phyloP scores from a whole-genome alignment of 1,140 invertebrate species.

The Heliconius himera region DNA sequence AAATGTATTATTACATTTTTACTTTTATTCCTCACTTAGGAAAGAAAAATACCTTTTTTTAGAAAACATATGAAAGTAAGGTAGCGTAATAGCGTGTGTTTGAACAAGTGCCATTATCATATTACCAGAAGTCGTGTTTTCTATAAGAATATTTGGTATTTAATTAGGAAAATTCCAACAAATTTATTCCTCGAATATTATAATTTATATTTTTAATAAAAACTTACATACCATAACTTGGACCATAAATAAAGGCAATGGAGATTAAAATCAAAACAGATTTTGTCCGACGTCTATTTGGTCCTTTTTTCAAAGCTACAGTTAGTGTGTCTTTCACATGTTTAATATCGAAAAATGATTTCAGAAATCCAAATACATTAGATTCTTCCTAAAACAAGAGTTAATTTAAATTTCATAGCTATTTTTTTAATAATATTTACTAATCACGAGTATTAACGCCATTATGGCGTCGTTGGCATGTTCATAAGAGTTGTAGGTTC shows the following conservation, averaged over 20 bases:
- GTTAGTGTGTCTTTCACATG: slow-evolving; percentile 72
- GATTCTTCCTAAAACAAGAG: slow-evolving; percentile 54
- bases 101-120: too few species aligned
- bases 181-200: neutral
- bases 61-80: too few species aligned
- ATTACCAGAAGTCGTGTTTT: too few species aligned
- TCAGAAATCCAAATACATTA: slow-evolving; percentile 55
- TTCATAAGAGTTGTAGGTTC: neutral
- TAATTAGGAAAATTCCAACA: too few species aligned
- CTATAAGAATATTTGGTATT: too few species aligned
- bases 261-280: slow-evolving; percentile 61
- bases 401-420: slow-evolving; percentile 18
- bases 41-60: too few species aligned
- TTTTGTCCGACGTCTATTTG: slow-evolving; percentile 66
- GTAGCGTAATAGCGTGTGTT: too few species aligned
- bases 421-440: neutral
- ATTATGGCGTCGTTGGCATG: neutral
- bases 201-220: neutral
- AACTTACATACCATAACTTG: slow-evolving; percentile 80
- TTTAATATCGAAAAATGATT: slow-evolving; percentile 76
- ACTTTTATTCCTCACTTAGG: too few species aligned
- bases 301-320: slow-evolving; percentile 76
- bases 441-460: neutral
- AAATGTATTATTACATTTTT: too few species aligned
- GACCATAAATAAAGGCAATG: slow-evolving; percentile 78